Conservation (phyloP, 2,888 invertebrate species). For the Didymodactylos carnosus region DNA sequence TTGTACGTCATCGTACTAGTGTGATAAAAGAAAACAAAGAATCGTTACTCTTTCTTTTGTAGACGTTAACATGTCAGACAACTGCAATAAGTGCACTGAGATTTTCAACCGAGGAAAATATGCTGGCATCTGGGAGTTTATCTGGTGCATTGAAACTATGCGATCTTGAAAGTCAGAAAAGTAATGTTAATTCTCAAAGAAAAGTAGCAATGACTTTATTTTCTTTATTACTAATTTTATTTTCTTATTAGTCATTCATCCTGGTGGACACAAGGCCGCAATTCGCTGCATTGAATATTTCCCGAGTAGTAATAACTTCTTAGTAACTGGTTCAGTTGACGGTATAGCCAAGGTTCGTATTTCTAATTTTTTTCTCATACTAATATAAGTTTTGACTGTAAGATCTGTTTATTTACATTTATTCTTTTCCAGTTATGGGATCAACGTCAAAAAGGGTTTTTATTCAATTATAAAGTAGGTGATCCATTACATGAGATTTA, state of each 20-base stretch:
- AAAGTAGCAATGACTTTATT: not conserved
- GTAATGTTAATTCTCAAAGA: conserved; percentile 20
- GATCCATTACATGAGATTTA: no score
- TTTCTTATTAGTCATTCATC: not conserved
- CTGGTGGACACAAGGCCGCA: conserved; percentile 66
- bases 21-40: no score
- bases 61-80: conserved; percentile 62
- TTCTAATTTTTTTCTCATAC: not conserved
- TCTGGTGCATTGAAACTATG: conserved; percentile 81
- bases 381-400: conserved; percentile 11
- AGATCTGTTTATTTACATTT: conserved; percentile 7
- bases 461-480: conserved; percentile 76
- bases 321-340: conserved; percentile 78
- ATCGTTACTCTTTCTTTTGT: not conserved
- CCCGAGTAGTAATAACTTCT: conserved; percentile 68
- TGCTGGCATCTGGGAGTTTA: conserved; percentile 72
- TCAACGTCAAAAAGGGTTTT: conserved; percentile 72
- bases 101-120: conserved; percentile 75
- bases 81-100: conserved; percentile 80
- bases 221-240: not conserved
- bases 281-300: conserved; percentile 77
- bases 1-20: no score
- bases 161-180: conserved; percentile 80
- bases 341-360: conserved; percentile 52
- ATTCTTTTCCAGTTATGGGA: conserved; percentile 55